Evolutionary conservation across 2,113 vertebrate genomes (phyloP).

Genomic region (Meriones unguiculatus): DNA sequence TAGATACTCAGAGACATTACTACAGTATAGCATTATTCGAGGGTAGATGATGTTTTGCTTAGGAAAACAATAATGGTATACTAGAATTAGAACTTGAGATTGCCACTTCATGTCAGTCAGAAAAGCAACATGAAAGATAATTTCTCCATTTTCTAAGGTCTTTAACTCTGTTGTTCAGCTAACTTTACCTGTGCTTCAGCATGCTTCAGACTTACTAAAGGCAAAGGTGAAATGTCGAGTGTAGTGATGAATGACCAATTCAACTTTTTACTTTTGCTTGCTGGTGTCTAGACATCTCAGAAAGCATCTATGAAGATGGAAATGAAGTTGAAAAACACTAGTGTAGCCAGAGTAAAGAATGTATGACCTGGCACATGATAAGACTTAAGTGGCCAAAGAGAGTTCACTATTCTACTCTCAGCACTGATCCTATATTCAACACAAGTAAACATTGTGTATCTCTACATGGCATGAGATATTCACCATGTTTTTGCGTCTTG

Average conservation of each 20-base stretch:
- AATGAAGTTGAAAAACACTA: background rate
- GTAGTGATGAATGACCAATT: background rate
- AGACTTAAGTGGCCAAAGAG: background rate
- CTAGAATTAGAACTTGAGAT: background rate
- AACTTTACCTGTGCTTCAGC: background rate
- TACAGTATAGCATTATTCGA: background rate
- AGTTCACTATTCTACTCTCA: background rate
- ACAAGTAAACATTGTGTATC: background rate
- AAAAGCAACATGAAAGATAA: background rate
- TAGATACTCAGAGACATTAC: background rate
- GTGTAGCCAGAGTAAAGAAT: background rate
- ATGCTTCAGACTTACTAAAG: background rate
- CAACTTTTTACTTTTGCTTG: background rate
- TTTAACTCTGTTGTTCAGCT: background rate
- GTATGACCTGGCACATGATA: background rate
- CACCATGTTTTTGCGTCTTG: background rate
- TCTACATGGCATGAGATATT: background rate
- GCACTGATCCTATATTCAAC: background rate
- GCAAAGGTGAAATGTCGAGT: background rate
- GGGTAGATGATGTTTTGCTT: background rate
- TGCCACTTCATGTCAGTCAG: background rate
- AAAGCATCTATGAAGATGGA: background rate
- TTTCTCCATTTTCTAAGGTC: background rate
- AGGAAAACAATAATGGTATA: background rate
- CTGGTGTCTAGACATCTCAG: slow-evolving; percentile 7